Evolutionary conservation across 2,797 vertebrate genomes (phyloP).

Genomic region (Poecilia gillii): DNA sequence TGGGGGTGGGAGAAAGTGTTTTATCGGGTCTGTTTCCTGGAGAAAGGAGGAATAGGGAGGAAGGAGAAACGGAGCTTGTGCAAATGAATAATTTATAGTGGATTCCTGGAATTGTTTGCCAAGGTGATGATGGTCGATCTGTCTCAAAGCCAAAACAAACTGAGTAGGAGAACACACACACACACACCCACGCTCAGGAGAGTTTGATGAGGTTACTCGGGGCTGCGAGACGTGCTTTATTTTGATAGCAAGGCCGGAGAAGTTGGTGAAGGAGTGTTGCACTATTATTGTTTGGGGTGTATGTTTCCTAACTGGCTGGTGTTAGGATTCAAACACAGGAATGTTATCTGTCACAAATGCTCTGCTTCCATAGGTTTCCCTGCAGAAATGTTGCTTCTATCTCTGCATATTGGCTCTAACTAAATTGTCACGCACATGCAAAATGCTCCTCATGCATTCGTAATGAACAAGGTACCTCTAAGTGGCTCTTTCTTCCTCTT

Average conservation of each 20-base stretch:
- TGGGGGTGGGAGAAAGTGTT: conserved; percentile 45
- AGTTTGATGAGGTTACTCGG: conserved; percentile 65
- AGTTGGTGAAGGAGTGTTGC: conserved; percentile 39
- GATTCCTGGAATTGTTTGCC: conserved; percentile 87
- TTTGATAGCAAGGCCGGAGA: conserved; percentile 56
- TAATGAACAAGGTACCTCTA: conserved; percentile 71
- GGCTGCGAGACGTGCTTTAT: conserved; percentile 65
- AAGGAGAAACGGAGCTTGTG: conserved; percentile 69
- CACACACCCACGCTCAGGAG: conserved; percentile 56
- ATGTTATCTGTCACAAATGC: conserved; percentile 48
- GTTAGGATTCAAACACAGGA: conserved; percentile 2
- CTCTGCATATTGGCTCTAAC: conserved; percentile 51
- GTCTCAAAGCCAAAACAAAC: conserved; percentile 85
- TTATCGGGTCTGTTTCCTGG: conserved; percentile 69
- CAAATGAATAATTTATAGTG: conserved; percentile 86
- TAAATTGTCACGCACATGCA: conserved; percentile 54
- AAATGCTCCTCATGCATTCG: conserved; percentile 69
- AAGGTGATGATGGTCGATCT: conserved; percentile 86
- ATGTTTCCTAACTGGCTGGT: conserved; percentile 21
- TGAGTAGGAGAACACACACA: conserved; percentile 50
- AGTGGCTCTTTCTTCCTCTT: conserved; percentile 66
- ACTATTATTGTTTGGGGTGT: conserved; percentile 45
- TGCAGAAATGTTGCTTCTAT: conserved; percentile 40
- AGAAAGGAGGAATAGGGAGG: conserved; percentile 46
- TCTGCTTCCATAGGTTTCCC: conserved; percentile 29